Evolutionary conservation across 2,113 vertebrate genomes (phyloP).

Genomic region (Toxotes chatareus): DNA sequence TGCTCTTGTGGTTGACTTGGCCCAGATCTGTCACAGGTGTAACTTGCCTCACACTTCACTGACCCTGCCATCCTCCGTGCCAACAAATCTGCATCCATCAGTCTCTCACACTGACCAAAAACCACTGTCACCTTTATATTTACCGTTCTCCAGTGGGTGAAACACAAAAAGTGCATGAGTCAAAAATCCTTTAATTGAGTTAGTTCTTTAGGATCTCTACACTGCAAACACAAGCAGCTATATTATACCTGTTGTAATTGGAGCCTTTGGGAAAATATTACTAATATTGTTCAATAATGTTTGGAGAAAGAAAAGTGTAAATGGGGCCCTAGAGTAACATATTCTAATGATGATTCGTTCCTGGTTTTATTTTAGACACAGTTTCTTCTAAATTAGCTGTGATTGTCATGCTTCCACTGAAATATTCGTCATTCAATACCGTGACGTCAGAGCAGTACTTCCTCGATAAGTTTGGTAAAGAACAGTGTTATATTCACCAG

Average conservation of each 20-base stretch:
- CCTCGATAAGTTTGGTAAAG: conserved; percentile 6
- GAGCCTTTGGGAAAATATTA: background rate
- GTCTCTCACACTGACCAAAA: conserved; percentile 21
- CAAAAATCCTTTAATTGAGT: background rate
- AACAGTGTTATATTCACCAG: background rate
- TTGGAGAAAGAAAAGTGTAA: background rate
- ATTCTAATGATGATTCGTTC: background rate
- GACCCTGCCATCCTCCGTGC: background rate
- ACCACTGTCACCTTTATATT: conserved; percentile 9
- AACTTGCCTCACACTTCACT: conserved; percentile 32
- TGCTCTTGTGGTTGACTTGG: conserved; percentile 37
- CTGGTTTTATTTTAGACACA: background rate
- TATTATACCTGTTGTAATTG: background rate
- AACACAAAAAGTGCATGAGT: background rate
- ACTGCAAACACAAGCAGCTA: background rate
- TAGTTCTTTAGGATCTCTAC: background rate
- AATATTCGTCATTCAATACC: background rate
- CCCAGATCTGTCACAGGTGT: conserved; percentile 50
- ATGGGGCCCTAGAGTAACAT: background rate
- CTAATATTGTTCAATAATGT: background rate
- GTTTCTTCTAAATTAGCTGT: conserved; percentile 3
- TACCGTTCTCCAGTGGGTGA: conserved; percentile 4
- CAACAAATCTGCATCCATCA: conserved; percentile 29
- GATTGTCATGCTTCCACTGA: background rate
- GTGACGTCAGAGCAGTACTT: background rate